phyloP scores from a whole-genome alignment of 2,888 invertebrate genomes.

The Eulithis testata region DNA sequence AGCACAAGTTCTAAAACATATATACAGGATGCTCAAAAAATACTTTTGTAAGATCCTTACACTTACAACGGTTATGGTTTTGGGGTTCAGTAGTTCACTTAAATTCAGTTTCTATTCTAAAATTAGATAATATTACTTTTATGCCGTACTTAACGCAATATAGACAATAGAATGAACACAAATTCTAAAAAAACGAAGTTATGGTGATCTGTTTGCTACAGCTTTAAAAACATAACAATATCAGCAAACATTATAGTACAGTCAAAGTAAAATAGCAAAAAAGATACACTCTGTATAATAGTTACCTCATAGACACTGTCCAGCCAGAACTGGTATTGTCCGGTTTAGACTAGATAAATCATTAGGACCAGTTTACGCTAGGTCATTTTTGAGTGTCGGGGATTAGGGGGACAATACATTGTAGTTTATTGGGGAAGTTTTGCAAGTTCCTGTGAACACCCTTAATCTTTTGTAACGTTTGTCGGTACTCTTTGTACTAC shows the following conservation, averaged over 20 bases:
- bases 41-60: no score
- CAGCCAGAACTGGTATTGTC: conserved; percentile 49
- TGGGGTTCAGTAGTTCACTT: no score
- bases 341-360: conserved; percentile 49
- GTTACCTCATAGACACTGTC: conserved; percentile 31
- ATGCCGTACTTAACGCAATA: no score
- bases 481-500: neutral
- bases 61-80: no score
- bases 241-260: no score
- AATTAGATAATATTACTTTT: no score
- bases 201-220: no score
- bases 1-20: neutral
- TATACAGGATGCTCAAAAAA: conserved; percentile 6
- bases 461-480: conserved; percentile 10
- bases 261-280: neutral
- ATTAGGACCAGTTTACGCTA: conserved; percentile 52
- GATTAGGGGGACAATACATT: conserved; percentile 36
- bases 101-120: no score
- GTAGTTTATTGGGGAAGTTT: conserved; percentile 27
- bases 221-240: no score
- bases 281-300: conserved; percentile 38
- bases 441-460: conserved; percentile 25
- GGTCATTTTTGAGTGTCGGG: conserved; percentile 51
- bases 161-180: no score
- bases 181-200: no score